Conservation (phyloP, 2,888 invertebrate genomes). For the Pegoplata infirma region DNA sequence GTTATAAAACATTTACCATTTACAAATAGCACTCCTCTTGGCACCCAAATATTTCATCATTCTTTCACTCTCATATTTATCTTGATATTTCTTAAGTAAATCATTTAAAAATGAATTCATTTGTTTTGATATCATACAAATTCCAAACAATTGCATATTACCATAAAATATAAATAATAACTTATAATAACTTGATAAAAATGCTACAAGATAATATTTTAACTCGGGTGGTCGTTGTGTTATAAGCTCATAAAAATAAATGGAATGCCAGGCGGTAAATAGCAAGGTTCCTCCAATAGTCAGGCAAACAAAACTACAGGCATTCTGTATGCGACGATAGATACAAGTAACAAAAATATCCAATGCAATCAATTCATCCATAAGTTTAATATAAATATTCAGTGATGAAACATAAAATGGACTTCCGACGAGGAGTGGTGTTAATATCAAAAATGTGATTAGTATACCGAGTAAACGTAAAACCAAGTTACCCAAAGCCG, state of each 20-base stretch:
- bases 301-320: background rate
- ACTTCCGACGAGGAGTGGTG: conserved; percentile 46
- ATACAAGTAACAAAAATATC: conserved; percentile 58
- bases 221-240: conserved; percentile 56
- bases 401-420: conserved; percentile 31
- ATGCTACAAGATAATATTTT: conserved; percentile 63
- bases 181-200: conserved; percentile 65
- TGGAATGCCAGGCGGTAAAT: conserved; percentile 65
- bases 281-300: conserved; percentile 17
- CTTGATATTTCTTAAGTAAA: conserved; percentile 14
- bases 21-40: background rate
- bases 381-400: conserved; percentile 57
- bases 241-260: conserved; percentile 65
- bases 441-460: conserved; percentile 60
- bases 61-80: background rate
- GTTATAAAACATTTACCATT: background rate
- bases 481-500: conserved; percentile 60
- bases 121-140: conserved; percentile 57
- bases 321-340: conserved; percentile 47
- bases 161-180: conserved; percentile 61
- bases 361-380: conserved; percentile 54
- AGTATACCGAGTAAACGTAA: conserved; percentile 63
- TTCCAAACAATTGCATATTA: conserved; percentile 57
- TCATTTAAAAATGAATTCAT: conserved; percentile 62
- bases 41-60: background rate